A percentile compares a stretch with the other conserved stretches of the same genome.
These are phyloP conservation scores for Neogale vison DNA, from an alignment of 2,113 vertebrate species.

Conservation along the genomic window DNA sequence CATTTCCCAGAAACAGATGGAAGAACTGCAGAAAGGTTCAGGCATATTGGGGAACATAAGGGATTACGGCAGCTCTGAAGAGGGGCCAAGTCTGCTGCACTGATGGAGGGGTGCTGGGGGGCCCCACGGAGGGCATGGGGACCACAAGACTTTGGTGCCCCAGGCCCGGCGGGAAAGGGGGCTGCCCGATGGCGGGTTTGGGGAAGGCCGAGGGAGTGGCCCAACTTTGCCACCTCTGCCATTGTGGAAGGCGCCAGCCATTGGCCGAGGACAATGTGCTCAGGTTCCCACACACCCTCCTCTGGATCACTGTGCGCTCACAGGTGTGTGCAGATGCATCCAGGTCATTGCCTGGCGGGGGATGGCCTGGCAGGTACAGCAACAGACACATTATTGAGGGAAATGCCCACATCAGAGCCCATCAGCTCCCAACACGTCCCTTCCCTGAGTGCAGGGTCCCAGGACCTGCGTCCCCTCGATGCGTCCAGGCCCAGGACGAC, in stretches of 20 bases:
- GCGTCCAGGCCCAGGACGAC: not conserved
- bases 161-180: not conserved
- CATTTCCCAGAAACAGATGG: constrained; percentile 87
- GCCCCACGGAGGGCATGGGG: too few relatives aligned
- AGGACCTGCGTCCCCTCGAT: not conserved
- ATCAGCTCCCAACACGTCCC: not conserved
- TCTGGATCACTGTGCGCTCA: not conserved
- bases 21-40: constrained; percentile 81
- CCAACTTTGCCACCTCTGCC: not conserved
- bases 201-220: not conserved
- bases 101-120: not conserved
- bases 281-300: not conserved
- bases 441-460: not conserved
- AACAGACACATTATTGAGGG: not conserved
- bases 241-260: not conserved
- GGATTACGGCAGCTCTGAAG: constrained; percentile 69
- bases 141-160: not conserved
- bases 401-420: not conserved
- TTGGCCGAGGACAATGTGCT: not conserved
- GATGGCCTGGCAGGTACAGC: not conserved
- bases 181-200: not conserved
- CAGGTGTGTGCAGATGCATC: rapidly evolving
- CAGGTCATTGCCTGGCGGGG: rapidly evolving
- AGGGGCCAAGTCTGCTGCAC: not conserved
- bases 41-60: constrained; percentile 86